Evolutionary conservation across 2,888 invertebrate species (phyloP).

Genomic region (Xylota sylvarum): DNA sequence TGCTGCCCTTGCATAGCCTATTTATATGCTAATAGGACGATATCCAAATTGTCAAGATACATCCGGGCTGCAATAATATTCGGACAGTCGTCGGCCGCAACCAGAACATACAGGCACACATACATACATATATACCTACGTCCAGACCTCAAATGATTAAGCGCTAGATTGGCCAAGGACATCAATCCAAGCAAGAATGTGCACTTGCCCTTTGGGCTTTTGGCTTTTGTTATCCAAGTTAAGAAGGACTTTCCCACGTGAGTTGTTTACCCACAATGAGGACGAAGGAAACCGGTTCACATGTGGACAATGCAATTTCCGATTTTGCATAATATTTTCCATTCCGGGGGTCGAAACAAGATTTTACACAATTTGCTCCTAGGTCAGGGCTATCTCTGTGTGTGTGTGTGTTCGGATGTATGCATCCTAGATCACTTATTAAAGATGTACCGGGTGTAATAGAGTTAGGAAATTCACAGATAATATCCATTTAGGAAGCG

Average conservation of each 20-base stretch:
- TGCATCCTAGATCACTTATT: slow-evolving; percentile 70
- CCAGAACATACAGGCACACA: not conserved
- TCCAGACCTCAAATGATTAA: slow-evolving; percentile 58
- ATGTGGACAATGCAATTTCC: slow-evolving; percentile 75
- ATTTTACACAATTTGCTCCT: slow-evolving; percentile 74
- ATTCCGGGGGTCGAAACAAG: slow-evolving; percentile 72
- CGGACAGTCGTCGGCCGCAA: not conserved
- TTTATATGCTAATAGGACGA: slow-evolving; percentile 76
- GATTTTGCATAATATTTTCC: slow-evolving; percentile 75
- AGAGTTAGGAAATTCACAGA: slow-evolving; percentile 58
- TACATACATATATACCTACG: too few relatives aligned
- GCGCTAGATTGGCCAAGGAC: slow-evolving; percentile 29
- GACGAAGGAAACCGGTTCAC: slow-evolving; percentile 38
- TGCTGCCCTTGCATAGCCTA: slow-evolving; percentile 56
- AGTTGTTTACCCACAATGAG: slow-evolving; percentile 33
- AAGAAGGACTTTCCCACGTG: slow-evolving; percentile 73
- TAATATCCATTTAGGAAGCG: slow-evolving; percentile 44
- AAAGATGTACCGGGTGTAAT: slow-evolving; percentile 68
- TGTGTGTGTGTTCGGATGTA: slow-evolving; percentile 1
- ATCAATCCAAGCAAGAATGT: slow-evolving; percentile 59
- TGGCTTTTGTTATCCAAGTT: slow-evolving; percentile 69
- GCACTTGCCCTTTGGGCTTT: slow-evolving; percentile 66
- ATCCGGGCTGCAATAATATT: slow-evolving; percentile 64
- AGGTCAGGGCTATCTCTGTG: slow-evolving; percentile 39
- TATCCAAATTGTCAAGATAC: slow-evolving; percentile 70